Conservation (phyloP, 30 jellyfish, hydroid and myxozoan genomes). For the Pelagia noctiluca region DNA sequence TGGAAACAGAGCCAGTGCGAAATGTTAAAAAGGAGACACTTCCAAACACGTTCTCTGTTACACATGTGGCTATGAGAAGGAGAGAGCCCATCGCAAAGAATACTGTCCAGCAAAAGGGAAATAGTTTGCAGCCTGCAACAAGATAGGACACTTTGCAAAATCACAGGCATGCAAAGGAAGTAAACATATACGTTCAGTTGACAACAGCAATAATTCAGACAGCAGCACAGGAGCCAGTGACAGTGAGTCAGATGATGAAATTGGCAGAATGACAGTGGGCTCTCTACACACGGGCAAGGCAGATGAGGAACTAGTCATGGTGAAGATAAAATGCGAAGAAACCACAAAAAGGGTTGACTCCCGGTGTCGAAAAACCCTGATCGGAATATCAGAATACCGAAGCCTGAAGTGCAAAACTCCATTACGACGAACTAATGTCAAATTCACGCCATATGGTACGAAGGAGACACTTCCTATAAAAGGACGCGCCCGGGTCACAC, state of each 20-base stretch:
- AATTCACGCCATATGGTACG: too few species aligned
- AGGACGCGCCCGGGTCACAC: too few species aligned
- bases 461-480: too few species aligned
- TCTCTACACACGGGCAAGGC: slow-evolving; percentile 4
- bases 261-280: slow-evolving; percentile 11
- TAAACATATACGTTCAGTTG: slow-evolving; percentile 26
- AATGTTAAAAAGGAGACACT: slow-evolving; percentile 14
- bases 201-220: too few species aligned
- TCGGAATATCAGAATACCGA: too few species aligned
- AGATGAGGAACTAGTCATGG: slow-evolving; percentile 4
- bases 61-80: slow-evolving; percentile 12
- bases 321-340: slow-evolving; percentile 1
- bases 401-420: too few species aligned
- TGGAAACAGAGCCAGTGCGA: slow-evolving; percentile 28
- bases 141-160: slow-evolving; percentile 23
- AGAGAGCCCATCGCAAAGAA: slow-evolving; percentile 24
- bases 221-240: too few species aligned
- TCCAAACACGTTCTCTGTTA: background rate
- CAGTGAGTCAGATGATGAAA: too few species aligned
- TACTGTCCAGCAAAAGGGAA: slow-evolving; percentile 24
- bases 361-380: background rate
- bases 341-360: too few species aligned
- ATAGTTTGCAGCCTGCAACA: slow-evolving; percentile 19
- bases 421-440: too few species aligned
- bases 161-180: slow-evolving; percentile 31